A percentile compares a stretch with the other conserved stretches of the same genome.
These are phyloP conservation scores for Spilosoma lubricipeda DNA, from an alignment of 2,888 invertebrate genomes.

Conservation along the genomic window DNA sequence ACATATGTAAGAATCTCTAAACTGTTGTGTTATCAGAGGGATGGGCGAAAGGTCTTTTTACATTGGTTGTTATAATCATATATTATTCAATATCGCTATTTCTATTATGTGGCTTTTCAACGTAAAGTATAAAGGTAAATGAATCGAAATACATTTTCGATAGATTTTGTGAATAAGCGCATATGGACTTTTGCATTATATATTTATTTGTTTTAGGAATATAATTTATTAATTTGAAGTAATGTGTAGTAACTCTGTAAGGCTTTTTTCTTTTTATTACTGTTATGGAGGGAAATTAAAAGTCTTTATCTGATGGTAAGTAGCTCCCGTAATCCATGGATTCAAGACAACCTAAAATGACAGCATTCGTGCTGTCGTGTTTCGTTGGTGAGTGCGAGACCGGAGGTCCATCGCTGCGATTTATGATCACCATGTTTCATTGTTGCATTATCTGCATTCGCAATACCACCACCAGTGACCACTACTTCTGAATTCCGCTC, in stretches of 20 bases:
- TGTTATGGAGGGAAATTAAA: too few relatives aligned
- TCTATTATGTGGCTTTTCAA: conserved; percentile 36
- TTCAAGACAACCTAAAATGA: too few relatives aligned
- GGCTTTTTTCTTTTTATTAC: neutral
- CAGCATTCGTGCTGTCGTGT: too few relatives aligned
- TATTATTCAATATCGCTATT: conserved; percentile 50
- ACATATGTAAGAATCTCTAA: neutral
- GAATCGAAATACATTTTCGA: conserved; percentile 21
- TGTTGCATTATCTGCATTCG: too few relatives aligned
- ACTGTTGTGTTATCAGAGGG: neutral
- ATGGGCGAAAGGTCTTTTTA: conserved; percentile 22
- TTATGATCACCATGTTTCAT: too few relatives aligned
- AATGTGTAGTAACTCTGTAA: neutral
- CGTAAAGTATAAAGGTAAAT: conserved; percentile 31
- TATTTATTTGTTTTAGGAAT: neutral
- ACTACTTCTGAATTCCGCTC: too few relatives aligned
- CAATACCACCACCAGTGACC: too few relatives aligned
- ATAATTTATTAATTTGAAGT: neutral
- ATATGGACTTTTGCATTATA: neutral
- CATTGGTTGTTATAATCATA: conserved; percentile 40
- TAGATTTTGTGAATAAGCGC: conserved; percentile 13
- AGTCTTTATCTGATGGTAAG: too few relatives aligned
- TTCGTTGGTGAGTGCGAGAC: too few relatives aligned
- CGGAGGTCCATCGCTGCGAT: too few relatives aligned
- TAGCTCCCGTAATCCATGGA: too few relatives aligned